phyloP scores from a whole-genome alignment of 2,888 invertebrate genomes.

The Phoenoteleia sp. region DNA sequence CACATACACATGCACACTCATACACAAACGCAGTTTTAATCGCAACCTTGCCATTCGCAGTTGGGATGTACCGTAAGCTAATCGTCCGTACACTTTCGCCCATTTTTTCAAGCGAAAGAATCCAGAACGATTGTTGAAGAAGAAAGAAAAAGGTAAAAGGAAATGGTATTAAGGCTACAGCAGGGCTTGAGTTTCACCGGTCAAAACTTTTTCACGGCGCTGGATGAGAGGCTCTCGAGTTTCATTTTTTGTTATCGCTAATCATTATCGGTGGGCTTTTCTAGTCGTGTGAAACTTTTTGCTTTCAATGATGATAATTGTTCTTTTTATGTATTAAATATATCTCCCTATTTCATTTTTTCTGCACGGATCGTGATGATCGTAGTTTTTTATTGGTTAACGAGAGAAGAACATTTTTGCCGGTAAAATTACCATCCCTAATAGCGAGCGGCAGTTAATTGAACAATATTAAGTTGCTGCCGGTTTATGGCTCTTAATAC shows the following conservation, averaged over 20 bases:
- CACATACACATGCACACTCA: conserved; percentile 2
- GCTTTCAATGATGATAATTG: neutral
- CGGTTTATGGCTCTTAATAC: conserved; percentile 31
- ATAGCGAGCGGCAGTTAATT: neutral
- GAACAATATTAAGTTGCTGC: conserved; percentile 1
- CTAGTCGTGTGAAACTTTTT: conserved; percentile 25
- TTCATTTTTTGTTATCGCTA: conserved; percentile 27
- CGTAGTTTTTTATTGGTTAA: neutral
- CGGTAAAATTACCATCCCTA: conserved; percentile 14
- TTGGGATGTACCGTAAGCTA: conserved; percentile 65
- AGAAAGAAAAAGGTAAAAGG: conserved; percentile 32
- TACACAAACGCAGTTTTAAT: conserved; percentile 49
- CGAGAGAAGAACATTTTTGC: neutral
- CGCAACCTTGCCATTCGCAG: conserved; percentile 64
- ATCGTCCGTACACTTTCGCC: conserved; percentile 68
- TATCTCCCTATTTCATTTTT: neutral
- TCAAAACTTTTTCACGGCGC: conserved; percentile 34
- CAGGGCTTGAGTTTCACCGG: conserved; percentile 60
- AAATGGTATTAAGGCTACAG: conserved; percentile 54
- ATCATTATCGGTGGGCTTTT: conserved; percentile 64
- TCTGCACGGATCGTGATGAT: neutral
- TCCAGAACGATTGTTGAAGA: conserved; percentile 21
- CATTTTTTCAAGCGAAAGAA: conserved; percentile 53
- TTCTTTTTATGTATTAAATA: neutral
- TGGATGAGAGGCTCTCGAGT: conserved; percentile 49